phyloP scores from a whole-genome alignment of 1,140 invertebrate genomes.

The Calosoma granatense region DNA sequence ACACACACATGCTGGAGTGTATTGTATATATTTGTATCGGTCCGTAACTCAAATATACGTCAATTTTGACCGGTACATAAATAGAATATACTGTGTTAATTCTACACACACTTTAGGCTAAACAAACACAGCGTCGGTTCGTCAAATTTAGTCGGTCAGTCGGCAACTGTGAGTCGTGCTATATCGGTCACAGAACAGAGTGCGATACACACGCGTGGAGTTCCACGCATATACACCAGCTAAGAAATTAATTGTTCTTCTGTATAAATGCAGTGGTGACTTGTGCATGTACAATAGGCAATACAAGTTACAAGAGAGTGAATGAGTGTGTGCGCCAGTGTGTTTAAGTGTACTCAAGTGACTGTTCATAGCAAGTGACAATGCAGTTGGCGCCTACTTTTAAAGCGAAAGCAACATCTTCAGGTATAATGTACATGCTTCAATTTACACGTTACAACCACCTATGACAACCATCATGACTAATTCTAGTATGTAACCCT shows the following conservation, averaged over 20 bases:
- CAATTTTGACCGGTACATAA: neutral
- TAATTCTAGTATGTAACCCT: no score
- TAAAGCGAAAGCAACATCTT: constrained; percentile 60
- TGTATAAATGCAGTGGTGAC: no score
- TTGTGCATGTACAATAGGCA: constrained; percentile 3
- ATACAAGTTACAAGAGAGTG: no score
- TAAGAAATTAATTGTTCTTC: no score
- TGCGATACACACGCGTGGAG: no score
- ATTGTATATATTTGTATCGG: no score
- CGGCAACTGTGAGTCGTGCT: constrained; percentile 14
- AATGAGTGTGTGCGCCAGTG: constrained; percentile 3
- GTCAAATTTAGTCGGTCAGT: constrained; percentile 25
- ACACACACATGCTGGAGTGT: no score
- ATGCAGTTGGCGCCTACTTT: constrained; percentile 65
- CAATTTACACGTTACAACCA: no score
- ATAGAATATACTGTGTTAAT: neutral
- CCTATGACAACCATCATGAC: no score
- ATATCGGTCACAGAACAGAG: constrained; percentile 12
- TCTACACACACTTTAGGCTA: neutral
- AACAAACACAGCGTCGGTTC: constrained; percentile 12
- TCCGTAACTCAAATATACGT: no score
- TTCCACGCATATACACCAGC: no score
- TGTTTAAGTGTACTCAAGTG: constrained; percentile 1
- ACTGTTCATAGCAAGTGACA: constrained; percentile 20
- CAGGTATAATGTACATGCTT: constrained; percentile 45